A percentile compares a stretch with the other conserved stretches of the same genome.
Evolutionary conservation across 1,140 invertebrate genomes (phyloP).

Genomic region (Drosophila ironensis): DNA sequence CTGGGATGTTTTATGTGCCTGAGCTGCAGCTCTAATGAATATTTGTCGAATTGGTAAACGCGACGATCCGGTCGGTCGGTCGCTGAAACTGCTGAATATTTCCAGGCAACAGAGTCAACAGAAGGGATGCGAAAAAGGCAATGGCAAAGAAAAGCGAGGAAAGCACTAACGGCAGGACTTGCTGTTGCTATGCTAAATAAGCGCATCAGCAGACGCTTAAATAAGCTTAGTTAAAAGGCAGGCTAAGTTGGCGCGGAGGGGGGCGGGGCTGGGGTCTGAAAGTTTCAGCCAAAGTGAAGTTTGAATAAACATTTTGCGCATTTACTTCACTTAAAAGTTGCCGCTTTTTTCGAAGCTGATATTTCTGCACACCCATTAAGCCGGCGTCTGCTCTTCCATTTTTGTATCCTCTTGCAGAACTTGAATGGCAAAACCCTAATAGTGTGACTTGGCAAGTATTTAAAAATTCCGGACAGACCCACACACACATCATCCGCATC

Average conservation of each 20-base stretch:
- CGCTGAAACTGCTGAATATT: conserved; percentile 54
- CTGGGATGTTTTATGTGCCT: background rate
- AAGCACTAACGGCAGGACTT: conserved; percentile 6
- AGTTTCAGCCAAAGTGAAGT: conserved; percentile 74
- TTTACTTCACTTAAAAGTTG: conserved; percentile 80
- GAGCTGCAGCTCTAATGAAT: conserved; percentile 16
- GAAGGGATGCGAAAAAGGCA: conserved; percentile 24
- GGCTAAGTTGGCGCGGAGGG: conserved; percentile 9
- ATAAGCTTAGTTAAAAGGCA: conserved; percentile 74
- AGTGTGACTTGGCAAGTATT: conserved; percentile 69
- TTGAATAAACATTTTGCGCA: conserved; percentile 80
- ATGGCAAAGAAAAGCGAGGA: conserved; percentile 2
- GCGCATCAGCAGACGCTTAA: conserved; percentile 57
- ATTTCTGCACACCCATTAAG: conserved; percentile 69
- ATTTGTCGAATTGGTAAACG: conserved; percentile 47
- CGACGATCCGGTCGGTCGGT: too few relatives aligned
- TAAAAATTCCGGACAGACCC: conserved; percentile 59
- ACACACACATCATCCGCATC: conserved; percentile 4
- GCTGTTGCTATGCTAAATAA: conserved; percentile 63
- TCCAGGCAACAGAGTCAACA: conserved; percentile 53
- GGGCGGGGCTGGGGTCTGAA: conserved; percentile 12
- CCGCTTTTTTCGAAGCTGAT: conserved; percentile 62
- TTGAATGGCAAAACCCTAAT: conserved; percentile 49
- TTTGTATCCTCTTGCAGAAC: too few relatives aligned
- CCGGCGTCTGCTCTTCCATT: conserved; percentile 28